Percentiles rank a stretch among this genome's conserved stretches.
phyloP scores from a whole-genome alignment of 2,797 vertebrate genomes.

The Phrynocephalus forsythii region DNA sequence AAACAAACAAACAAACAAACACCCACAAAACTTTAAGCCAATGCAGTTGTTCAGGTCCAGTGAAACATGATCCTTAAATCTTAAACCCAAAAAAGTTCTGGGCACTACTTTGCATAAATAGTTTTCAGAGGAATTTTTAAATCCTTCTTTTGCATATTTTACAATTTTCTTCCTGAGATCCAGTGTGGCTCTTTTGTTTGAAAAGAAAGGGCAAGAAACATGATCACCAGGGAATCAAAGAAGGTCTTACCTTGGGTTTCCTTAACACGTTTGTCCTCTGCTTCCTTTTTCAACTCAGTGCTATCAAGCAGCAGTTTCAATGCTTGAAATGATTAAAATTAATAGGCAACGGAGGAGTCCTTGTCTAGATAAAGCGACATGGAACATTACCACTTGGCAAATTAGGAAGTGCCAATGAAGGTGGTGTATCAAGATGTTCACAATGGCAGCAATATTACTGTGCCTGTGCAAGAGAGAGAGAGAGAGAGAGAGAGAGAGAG shows the following conservation, averaged over 20 bases:
- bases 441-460: conserved; percentile 43
- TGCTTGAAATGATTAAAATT: conserved; percentile 52
- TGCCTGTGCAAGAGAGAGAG: background rate
- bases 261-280: background rate
- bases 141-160: too few relatives aligned
- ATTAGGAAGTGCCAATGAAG: conserved; percentile 46
- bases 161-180: too few relatives aligned
- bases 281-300: conserved; percentile 3
- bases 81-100: too few relatives aligned
- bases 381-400: conserved; percentile 53
- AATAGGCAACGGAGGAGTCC: conserved; percentile 53
- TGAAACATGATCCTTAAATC: too few relatives aligned
- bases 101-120: too few relatives aligned
- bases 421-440: conserved; percentile 26
- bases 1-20: too few relatives aligned
- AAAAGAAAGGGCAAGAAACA: conserved; percentile 3
- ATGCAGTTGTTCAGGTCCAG: too few relatives aligned
- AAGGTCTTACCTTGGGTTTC: background rate
- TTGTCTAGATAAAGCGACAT: conserved; percentile 57
- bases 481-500: conserved; percentile 2
- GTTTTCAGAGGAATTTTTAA: too few relatives aligned
- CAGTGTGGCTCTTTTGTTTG: background rate
- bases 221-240: background rate
- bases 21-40: too few relatives aligned
- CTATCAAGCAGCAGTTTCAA: conserved; percentile 47